Percentiles rank a stretch among this genome's conserved stretches.
Evolutionary conservation across 2,113 vertebrate species (phyloP).

Genomic region (Zosterops borbonicus): DNA sequence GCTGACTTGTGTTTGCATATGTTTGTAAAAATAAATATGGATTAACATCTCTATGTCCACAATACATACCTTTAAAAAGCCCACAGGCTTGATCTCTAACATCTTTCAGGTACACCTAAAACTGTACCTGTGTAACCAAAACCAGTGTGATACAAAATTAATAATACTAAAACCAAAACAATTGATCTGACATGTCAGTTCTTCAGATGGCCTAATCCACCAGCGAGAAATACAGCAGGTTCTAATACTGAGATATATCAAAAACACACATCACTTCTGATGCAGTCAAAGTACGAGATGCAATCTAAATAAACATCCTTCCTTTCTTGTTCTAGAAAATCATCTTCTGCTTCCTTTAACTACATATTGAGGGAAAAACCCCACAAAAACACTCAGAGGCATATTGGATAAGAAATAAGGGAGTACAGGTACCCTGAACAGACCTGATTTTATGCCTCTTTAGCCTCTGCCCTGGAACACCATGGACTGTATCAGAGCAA

Average conservation of each 20-base stretch:
- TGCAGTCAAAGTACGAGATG: background rate
- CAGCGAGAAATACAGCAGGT: background rate
- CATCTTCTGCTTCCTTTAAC: background rate
- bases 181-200: background rate
- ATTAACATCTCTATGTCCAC: background rate
- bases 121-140: background rate
- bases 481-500: background rate
- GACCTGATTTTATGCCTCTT: background rate
- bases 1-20: background rate
- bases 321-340: background rate
- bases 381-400: background rate
- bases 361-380: background rate
- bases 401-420: background rate
- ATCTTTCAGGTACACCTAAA: background rate
- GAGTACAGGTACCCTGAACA: background rate
- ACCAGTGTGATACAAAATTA: background rate
- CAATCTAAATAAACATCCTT: background rate
- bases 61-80: background rate
- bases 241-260: background rate
- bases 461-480: background rate
- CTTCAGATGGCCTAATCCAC: background rate
- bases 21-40: background rate
- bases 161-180: background rate
- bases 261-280: background rate
- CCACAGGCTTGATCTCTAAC: background rate